Evolutionary conservation across 2,113 vertebrate genomes (phyloP), one percentile per base, ranked within the genome.

Genomic region (Alouatta palliata): DNA sequence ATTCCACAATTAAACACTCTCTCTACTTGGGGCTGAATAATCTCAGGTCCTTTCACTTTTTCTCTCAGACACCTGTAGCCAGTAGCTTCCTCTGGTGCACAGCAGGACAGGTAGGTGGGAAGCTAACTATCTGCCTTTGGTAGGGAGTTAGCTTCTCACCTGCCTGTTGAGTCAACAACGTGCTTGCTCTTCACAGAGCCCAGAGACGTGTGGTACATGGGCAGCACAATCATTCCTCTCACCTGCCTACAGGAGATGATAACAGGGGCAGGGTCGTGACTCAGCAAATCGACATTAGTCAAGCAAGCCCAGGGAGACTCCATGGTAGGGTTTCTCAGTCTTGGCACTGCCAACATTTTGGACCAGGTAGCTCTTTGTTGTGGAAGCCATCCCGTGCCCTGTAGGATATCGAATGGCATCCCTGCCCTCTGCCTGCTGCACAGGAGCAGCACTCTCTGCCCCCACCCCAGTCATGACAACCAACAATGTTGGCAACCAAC

Each of bases 181-280:
- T 8, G 13, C 47, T 43, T 14, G 19, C 66, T 71, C 10, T 61
- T 71, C 40, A 5, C 1, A 49, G 35, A 76, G 66, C 30, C 37
- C 1, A 7, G 11, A 76, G 40, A 70, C 2, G 1, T 47, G 6
- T 6, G 27, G 32, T 13, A 30, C 2, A 3, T 2, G 1, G 37
- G 23, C 4, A 45, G 32, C 17, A 21, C 58, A 30, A 8, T 25
- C 23, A 4, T 13, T 71, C 12, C 47, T 11, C 13, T 17, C 2
- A 43, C 11, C n/a, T 27, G n/a, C 61, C 37, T 2, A 6, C 0
- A 19, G 52, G 3, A 47, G 79, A 90, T 35, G 77, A 30, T 1
- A 13, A 14, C 2, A 2, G 17, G 20, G 16, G 49, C 0, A 1
- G 4, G 4, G 3, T 2, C n/a, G 56, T 82, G 82, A 88, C 20